Base-by-base conservation (phyloP, 2,113 vertebrate species). In the Gallinago undulata region DNA sequence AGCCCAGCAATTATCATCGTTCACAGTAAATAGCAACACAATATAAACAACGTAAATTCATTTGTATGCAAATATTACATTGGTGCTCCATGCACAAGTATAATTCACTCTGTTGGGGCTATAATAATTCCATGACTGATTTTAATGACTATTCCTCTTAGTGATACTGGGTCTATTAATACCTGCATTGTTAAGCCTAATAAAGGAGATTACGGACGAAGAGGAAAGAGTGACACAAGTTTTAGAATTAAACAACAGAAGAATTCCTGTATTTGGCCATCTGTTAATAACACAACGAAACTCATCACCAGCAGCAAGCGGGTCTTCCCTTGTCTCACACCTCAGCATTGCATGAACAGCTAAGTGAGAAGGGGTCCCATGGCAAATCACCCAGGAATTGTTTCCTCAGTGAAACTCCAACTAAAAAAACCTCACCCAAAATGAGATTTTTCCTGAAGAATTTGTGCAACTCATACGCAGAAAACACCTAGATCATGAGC, bases 11-110 rank as follows among this genome's bases (percentile, higher is more conserved):
- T 94, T 96, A 93, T 21, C 78, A 35, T 13, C 2, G 4, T 80
- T 90, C 74, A 28, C 48, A 53, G 92, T 93, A 89, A 95, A 94
- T 6, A 96, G 89, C 86, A 97, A 89, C 88, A 94, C 76, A 95
- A 87, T 75, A 84, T 77, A 92, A 96, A 96, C 90, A 94, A 68
- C 10, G 0, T 16, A n/a, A 74, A 83, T 89, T 84, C 43, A 96
- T 95, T 81, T 92, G 80, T 68, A 94, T 90, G 90, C 87, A 92
- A 95, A 94, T 93, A 41, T 19, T 37, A 60, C 68, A 43, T 3
- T 24, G n/a, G 27, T 84, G 67, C 63, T 84, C 76, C 72, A 19
- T 21, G 35, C 76, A 64, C 21, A 51, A 48, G 51, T 14, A 39
- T 33, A 87, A 80, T n/a, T 70, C 53, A 35, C 3, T 19, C 9